Conservation (phyloP, 2,797 vertebrate genomes). For the Sebastes kiyomatsui region DNA sequence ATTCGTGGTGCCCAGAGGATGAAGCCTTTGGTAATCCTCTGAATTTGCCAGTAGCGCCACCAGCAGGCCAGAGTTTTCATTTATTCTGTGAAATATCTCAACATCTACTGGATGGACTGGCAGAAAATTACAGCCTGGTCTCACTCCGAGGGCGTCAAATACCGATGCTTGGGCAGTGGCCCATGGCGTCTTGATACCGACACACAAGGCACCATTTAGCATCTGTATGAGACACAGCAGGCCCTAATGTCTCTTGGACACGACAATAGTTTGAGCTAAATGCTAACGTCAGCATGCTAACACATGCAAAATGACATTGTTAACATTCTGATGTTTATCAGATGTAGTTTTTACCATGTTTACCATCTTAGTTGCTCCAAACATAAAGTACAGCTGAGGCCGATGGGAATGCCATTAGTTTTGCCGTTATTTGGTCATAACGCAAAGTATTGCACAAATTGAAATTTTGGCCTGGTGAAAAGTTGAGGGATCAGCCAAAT, state of each 20-base stretch:
- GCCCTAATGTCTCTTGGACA: too few relatives aligned
- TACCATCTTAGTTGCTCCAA: not conserved
- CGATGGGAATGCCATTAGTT: not conserved
- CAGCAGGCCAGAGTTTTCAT: not conserved
- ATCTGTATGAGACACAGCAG: too few relatives aligned
- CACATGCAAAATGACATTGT: not conserved
- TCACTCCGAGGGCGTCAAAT: not conserved
- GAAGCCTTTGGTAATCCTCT: not conserved
- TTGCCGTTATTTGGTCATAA: not conserved
- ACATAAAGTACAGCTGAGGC: not conserved
- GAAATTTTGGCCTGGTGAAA: not conserved
- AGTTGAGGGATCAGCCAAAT: not conserved
- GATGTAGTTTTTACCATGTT: not conserved
- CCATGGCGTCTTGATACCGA: too few relatives aligned
- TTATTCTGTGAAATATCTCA: not conserved
- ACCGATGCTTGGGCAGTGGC: too few relatives aligned
- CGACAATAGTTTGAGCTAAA: too few relatives aligned
- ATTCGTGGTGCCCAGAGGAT: not conserved
- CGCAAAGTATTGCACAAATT: not conserved
- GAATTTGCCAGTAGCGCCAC: not conserved
- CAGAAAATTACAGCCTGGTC: not conserved
- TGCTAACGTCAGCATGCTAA: not conserved
- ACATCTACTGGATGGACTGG: not conserved
- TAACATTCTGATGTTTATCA: not conserved
- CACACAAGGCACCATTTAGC: too few relatives aligned